phyloP scores from a whole-genome alignment of 2,797 vertebrate genomes.

The Streptopelia turtur region DNA sequence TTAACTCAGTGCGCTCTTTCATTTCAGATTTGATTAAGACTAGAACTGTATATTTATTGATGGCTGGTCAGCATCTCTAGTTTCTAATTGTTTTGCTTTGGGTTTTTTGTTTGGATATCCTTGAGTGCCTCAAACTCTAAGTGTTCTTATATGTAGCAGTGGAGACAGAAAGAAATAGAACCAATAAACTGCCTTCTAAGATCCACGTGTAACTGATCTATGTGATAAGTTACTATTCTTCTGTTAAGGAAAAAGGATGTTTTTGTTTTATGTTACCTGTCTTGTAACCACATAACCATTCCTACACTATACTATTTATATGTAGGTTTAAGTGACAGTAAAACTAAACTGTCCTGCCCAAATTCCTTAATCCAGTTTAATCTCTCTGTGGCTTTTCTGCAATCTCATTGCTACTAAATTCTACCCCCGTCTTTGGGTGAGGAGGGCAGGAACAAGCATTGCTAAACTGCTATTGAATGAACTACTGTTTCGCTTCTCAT shows the following conservation, averaged over 20 bases:
- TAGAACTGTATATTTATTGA: neutral
- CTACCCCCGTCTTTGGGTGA: neutral
- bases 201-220: accelerated
- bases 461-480: neutral
- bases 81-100: neutral
- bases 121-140: neutral
- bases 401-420: neutral
- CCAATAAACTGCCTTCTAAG: neutral
- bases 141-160: neutral
- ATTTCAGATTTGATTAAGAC: neutral
- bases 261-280: neutral
- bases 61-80: neutral
- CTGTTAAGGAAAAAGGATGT: neutral
- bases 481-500: neutral
- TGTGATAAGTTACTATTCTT: neutral
- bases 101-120: neutral
- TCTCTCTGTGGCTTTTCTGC: neutral
- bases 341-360: neutral
- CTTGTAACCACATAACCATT: neutral
- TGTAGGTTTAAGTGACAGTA: neutral
- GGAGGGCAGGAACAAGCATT: neutral
- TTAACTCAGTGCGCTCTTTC: neutral
- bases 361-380: neutral
- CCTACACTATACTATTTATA: neutral
- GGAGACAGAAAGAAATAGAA: neutral